Evolutionary conservation across 2,797 vertebrate genomes (phyloP).

Genomic region (Ctenosaura bakeri): DNA sequence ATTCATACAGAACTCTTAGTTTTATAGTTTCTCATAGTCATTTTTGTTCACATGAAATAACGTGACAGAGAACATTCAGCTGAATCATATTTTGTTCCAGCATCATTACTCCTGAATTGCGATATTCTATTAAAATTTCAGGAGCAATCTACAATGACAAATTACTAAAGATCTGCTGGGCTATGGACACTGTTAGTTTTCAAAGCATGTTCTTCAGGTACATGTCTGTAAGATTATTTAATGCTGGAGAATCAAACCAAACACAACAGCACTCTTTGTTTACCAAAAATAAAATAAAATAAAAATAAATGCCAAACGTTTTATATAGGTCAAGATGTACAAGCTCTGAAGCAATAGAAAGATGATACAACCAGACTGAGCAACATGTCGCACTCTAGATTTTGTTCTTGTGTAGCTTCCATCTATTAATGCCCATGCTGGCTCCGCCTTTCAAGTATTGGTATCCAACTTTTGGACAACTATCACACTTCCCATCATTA

Average conservation of each 20-base stretch:
- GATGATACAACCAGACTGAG: neutral
- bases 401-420: too few species aligned
- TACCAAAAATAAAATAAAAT: neutral
- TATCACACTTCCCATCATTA: too few species aligned
- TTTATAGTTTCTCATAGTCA: neutral
- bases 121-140: neutral
- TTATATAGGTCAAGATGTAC: neutral
- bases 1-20: neutral
- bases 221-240: neutral
- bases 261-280: neutral
- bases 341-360: neutral
- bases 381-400: too few species aligned
- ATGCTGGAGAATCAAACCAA: neutral
- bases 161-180: neutral
- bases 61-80: neutral
- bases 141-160: neutral
- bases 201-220: neutral
- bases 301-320: too few species aligned
- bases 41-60: neutral
- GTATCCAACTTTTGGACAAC: too few species aligned
- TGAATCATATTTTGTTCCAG: neutral
- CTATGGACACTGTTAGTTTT: neutral
- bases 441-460: too few species aligned
- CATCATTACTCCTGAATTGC: neutral
- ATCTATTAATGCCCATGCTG: too few species aligned